These are phyloP conservation scores for Tribolium castaneum DNA, from an alignment of 1,140 invertebrate genomes.

Conservation along the genomic window DNA sequence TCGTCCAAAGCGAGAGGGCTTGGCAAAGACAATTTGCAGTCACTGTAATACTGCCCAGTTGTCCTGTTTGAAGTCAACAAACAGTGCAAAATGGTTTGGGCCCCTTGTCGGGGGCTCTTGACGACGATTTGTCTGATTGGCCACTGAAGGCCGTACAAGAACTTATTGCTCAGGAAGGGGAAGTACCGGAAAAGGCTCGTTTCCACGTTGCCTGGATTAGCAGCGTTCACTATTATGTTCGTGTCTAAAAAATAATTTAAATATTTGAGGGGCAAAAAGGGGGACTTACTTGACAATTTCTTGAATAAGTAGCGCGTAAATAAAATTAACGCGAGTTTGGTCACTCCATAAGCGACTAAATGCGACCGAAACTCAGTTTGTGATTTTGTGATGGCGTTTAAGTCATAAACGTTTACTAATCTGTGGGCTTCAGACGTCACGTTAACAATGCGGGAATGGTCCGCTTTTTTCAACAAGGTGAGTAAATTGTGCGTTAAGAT, in stretches of 20 bases:
- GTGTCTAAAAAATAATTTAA: constrained; percentile 53
- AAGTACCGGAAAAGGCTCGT: constrained; percentile 61
- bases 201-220: constrained; percentile 64
- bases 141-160: constrained; percentile 59
- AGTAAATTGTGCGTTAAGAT: constrained; percentile 60
- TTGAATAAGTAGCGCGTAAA: constrained; percentile 59
- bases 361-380: constrained; percentile 57
- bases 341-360: constrained; percentile 59
- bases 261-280: neutral
- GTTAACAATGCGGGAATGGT: constrained; percentile 60
- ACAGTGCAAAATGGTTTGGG: constrained; percentile 60
- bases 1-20: constrained; percentile 53
- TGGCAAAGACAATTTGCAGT: constrained; percentile 56
- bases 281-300: constrained; percentile 54
- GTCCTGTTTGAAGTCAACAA: constrained; percentile 58
- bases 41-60: constrained; percentile 60
- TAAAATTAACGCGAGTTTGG: constrained; percentile 59
- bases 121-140: constrained; percentile 59
- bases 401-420: constrained; percentile 57
- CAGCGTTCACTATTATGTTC: constrained; percentile 60
- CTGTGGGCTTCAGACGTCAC: constrained; percentile 61
- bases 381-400: constrained; percentile 56
- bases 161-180: constrained; percentile 57
- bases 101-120: constrained; percentile 61
- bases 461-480: constrained; percentile 51